Conservation (phyloP, 1,140 invertebrate genomes). For the Dufourea novaeangliae region DNA sequence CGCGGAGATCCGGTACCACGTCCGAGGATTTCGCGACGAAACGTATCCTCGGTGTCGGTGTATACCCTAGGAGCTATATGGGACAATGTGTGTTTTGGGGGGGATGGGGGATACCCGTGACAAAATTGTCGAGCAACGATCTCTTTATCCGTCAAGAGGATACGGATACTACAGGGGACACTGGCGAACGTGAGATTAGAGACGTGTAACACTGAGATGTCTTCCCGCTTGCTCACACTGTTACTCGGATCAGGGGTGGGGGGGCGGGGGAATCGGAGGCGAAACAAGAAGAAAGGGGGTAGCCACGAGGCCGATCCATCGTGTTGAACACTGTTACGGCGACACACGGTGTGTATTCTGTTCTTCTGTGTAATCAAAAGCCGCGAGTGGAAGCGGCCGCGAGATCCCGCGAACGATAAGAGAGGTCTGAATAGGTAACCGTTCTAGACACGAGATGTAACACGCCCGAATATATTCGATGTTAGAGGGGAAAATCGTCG, state of each 20-base stretch:
- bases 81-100: too few species aligned
- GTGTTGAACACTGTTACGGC: too few species aligned
- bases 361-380: conserved; percentile 43
- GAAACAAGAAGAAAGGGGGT: not conserved
- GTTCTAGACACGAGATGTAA: conserved; percentile 9
- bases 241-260: too few species aligned
- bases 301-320: not conserved
- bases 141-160: too few species aligned
- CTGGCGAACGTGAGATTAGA: too few species aligned
- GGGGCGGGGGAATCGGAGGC: not conserved
- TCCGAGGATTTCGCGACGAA: not conserved
- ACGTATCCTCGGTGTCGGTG: not conserved
- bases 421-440: conserved; percentile 42
- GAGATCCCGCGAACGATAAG: conserved; percentile 23
- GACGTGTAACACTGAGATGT: too few species aligned
- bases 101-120: too few species aligned
- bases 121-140: too few species aligned
- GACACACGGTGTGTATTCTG: conserved; percentile 4
- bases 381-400: conserved; percentile 19
- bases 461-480: not conserved
- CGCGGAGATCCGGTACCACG: not conserved
- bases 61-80: too few species aligned
- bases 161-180: too few species aligned
- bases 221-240: too few species aligned
- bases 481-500: not conserved